phyloP scores from a whole-genome alignment of 1,140 invertebrate genomes.

The Brachionus sp. region DNA sequence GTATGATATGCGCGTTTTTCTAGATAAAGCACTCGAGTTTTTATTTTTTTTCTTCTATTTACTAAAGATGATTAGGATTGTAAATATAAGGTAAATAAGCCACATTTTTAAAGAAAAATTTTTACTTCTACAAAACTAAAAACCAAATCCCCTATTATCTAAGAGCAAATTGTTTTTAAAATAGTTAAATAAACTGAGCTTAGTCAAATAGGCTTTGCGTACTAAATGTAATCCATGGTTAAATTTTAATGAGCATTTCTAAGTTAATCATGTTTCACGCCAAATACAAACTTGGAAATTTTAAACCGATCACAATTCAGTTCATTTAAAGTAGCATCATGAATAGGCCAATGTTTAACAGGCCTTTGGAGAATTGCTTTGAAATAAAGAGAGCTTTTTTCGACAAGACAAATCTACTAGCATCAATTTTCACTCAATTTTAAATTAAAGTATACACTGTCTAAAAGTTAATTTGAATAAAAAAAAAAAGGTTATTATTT shows the following conservation, averaged over 20 bases:
- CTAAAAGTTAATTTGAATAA: neutral
- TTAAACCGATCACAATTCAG: neutral
- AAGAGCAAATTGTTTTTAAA: neutral
- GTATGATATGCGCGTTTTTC: neutral
- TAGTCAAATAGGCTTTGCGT: neutral
- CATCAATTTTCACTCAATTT: neutral
- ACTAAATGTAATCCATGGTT: neutral
- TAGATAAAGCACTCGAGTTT: neutral
- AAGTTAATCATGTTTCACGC: neutral
- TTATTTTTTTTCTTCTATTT: too few relatives aligned
- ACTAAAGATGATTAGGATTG: neutral
- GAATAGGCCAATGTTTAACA: too few relatives aligned
- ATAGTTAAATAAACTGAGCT: neutral
- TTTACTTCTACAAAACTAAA: neutral
- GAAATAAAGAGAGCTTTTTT: neutral
- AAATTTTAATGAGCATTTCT: neutral
- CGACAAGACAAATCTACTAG: neutral
- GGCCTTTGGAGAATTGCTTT: too few relatives aligned
- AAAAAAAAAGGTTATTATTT: neutral
- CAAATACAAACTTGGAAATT: neutral
- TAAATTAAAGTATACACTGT: neutral
- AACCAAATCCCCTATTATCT: conserved; percentile 1
- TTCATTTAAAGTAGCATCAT: too few relatives aligned
- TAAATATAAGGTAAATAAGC: neutral
- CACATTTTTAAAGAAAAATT: neutral